These are phyloP conservation scores for Scaptomyza graminum DNA, from an alignment of 1,140 invertebrate genomes.

Conservation along the genomic window DNA sequence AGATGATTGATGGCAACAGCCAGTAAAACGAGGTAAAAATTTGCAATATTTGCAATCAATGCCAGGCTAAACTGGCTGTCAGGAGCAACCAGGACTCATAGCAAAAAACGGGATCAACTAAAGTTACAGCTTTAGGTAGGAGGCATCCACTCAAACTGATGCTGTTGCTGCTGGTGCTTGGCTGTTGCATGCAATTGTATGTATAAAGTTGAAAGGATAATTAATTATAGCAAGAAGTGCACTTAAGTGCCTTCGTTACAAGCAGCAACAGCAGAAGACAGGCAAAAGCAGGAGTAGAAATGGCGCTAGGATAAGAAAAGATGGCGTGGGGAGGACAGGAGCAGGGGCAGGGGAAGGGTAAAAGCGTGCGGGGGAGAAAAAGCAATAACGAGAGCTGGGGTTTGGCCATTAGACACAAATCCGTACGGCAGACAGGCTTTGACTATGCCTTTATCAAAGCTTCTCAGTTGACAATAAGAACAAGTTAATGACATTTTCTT, in stretches of 20 bases:
- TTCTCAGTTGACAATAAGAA: slow-evolving; percentile 76
- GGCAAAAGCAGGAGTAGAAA: slow-evolving; percentile 26
- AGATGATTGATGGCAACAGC: slow-evolving; percentile 18
- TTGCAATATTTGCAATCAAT: slow-evolving; percentile 54
- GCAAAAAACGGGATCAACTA: slow-evolving; percentile 22
- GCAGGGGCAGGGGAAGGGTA: neutral
- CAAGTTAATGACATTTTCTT: slow-evolving; percentile 82
- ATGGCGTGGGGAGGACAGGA: too few relatives aligned
- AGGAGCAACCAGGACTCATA: slow-evolving; percentile 25
- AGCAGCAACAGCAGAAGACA: slow-evolving; percentile 47
- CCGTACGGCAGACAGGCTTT: slow-evolving; percentile 70
- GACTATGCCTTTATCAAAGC: slow-evolving; percentile 77
- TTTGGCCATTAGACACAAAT: slow-evolving; percentile 72
- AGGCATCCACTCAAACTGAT: slow-evolving; percentile 11
- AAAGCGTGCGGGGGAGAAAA: too few relatives aligned
- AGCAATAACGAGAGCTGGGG: neutral
- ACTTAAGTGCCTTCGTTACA: slow-evolving; percentile 82
- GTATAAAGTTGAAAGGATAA: slow-evolving; percentile 82
- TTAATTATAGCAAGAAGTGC: slow-evolving; percentile 83
- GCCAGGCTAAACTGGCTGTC: slow-evolving; percentile 22
- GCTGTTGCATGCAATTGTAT: slow-evolving; percentile 80
- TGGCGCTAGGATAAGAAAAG: slow-evolving; percentile 13
- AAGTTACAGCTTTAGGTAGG: slow-evolving; percentile 38
- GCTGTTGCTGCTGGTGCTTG: slow-evolving; percentile 35
- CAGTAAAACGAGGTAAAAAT: slow-evolving; percentile 37